Evolutionary conservation across 2,113 vertebrate genomes (phyloP).

Genomic region (Pseudonaja textilis): DNA sequence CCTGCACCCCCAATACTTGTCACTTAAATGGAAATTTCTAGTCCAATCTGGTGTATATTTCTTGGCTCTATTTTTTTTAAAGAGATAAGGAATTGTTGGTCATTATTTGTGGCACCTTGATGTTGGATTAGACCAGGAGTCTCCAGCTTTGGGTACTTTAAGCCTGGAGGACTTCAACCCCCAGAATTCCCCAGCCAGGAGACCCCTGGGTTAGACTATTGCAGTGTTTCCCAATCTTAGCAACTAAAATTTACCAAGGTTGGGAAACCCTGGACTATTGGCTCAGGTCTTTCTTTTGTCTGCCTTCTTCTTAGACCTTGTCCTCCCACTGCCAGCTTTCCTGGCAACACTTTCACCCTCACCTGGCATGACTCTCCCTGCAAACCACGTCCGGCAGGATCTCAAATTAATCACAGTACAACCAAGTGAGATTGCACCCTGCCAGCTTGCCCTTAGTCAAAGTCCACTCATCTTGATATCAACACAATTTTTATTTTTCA

Average conservation of each 20-base stretch:
- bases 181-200: too few relatives aligned
- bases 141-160: too few relatives aligned
- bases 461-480: background rate
- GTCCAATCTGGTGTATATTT: background rate
- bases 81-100: background rate
- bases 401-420: background rate
- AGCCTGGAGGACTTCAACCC: too few relatives aligned
- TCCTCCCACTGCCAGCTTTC: background rate
- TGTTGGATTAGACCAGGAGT: too few relatives aligned
- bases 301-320: background rate
- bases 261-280: background rate
- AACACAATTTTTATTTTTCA: constrained; percentile 1
- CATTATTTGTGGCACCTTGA: background rate
- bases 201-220: too few relatives aligned
- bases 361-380: background rate
- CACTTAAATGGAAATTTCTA: background rate
- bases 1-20: background rate
- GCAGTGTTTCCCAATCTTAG: background rate
- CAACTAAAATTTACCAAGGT: background rate
- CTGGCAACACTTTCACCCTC: background rate
- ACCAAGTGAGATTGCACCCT: background rate
- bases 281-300: background rate
- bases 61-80: too few relatives aligned
- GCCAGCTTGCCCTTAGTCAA: background rate
- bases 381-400: background rate